Base-by-base conservation (phyloP, 2,888 invertebrate genomes). In the Apamea anceps region DNA sequence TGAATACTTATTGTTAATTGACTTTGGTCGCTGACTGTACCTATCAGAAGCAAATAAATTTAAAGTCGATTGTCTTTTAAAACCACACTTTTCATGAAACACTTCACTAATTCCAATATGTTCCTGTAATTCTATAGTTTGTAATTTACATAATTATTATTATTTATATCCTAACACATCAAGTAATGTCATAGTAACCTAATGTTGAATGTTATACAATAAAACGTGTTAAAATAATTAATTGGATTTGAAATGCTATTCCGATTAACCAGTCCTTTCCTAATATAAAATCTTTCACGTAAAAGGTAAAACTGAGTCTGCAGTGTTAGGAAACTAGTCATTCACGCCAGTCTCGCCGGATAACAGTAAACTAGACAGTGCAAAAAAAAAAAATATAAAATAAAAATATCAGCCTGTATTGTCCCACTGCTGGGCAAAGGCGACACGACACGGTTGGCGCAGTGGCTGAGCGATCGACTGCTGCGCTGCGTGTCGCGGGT, bases 161-260 rank as follows among this genome's bases (percentile, higher is more conserved):
- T 45, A 54, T 67, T 71, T 42, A 67, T 51, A 75, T 37, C 5
- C 57, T 21, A 6, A 48, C 28, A 15, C 8, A n/a, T 60, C 45
- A 48, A 72, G 45, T 67, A 74, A 65, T 45, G 37, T 73, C 28
- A 28, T 62, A 54, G 51, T 72, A 75, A 18, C 15, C 13, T 66
- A 48, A 63, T 76, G 72, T 87, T 86, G 67, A 83, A 83, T 77
- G 76, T 80, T 84, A 84, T n/a, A 68, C 37, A 85, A 84, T 85
- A 85, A 86, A 84, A 75, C 0, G 10, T 63, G 28, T 77, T 70
- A 54, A 80, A 72, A 80, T 21, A 57, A 67, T 57, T 15, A 12
- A 28, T 74, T 74, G 51, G 0, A 48, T 80, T 76, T 84, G 21
- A 28, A 77, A 66, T 62, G 2, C 10, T 18, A 66, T 72, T 72